A percentile compares a stretch with the other conserved stretches of the same genome.
Conservation (phyloP, 2,888 invertebrate species). For the Ormyrus labotus region DNA sequence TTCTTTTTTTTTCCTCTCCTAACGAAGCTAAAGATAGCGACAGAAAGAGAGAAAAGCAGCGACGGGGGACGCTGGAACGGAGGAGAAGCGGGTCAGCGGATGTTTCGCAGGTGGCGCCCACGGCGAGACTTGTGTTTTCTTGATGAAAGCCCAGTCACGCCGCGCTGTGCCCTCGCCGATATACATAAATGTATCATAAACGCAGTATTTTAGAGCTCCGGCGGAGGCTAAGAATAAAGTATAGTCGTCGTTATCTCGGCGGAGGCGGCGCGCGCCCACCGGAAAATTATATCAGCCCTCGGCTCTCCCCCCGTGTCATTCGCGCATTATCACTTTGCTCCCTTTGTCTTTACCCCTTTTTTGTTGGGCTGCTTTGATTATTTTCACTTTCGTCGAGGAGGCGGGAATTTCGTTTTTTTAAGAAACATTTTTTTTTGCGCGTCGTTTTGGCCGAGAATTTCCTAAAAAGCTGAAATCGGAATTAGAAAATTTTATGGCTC, state of each 20-base stretch:
- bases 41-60: conserved; percentile 25
- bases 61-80: not conserved
- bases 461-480: no score
- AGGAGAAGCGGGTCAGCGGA: conserved; percentile 43
- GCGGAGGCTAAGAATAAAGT: conserved; percentile 3
- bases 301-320: no score
- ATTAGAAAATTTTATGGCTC: not conserved
- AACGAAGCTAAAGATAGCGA: not conserved
- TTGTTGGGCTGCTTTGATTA: no score
- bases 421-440: no score
- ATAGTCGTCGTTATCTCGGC: conserved; percentile 14
- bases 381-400: no score
- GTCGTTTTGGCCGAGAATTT: no score
- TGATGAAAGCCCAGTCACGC: conserved; percentile 17
- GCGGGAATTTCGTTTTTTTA: no score
- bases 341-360: no score
- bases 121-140: conserved; percentile 34
- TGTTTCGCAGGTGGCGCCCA: conserved; percentile 33
- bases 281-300: conserved; percentile 40
- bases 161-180: conserved; percentile 5
- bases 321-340: not conserved
- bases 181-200: conserved; percentile 47
- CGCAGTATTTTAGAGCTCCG: conserved; percentile 21
- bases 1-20: no score
- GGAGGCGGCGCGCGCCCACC: not conserved